Conservation (phyloP, 1,140 invertebrate genomes). For the Drosophila funebris region DNA sequence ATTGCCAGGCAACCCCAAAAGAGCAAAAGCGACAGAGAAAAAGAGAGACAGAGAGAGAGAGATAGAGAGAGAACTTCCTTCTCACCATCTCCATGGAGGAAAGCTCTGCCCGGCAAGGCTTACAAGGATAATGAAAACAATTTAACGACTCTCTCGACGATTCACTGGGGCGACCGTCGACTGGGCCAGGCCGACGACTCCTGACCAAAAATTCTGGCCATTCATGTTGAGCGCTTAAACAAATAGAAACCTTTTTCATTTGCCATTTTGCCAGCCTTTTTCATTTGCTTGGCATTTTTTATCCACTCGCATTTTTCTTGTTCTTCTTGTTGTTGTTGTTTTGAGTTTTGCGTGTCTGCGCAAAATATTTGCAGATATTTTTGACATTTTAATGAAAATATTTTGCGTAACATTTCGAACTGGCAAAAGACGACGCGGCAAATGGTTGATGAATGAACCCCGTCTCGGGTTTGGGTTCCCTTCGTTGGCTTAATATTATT, state of each 20-base stretch:
- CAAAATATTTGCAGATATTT: constrained; percentile 80
- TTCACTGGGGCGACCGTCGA: constrained; percentile 32
- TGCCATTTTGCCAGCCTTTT: constrained; percentile 33
- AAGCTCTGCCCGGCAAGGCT: constrained; percentile 53
- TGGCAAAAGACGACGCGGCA: constrained; percentile 17
- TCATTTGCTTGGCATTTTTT: constrained; percentile 36
- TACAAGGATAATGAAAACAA: constrained; percentile 82
- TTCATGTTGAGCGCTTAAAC: constrained; percentile 58
- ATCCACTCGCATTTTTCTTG: not conserved
- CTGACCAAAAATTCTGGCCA: constrained; percentile 26
- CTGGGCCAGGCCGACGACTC: not conserved
- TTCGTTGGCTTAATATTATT: constrained; percentile 77
- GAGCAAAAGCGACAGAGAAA: not conserved
- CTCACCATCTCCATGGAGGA: no score
- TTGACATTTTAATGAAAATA: constrained; percentile 78
- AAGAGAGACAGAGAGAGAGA: not conserved
- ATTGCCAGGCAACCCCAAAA: constrained; percentile 53
- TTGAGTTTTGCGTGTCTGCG: constrained; percentile 66
- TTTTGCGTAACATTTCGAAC: constrained; percentile 64
- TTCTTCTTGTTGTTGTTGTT: not conserved
- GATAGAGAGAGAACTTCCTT: not conserved
- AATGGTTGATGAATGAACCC: constrained; percentile 59
- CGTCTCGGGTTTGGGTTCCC: constrained; percentile 35
- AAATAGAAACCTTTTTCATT: constrained; percentile 74
- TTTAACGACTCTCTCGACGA: constrained; percentile 81